These are phyloP conservation scores for Xerus inauris DNA, from an alignment of 2,113 vertebrate species.

Conservation along the genomic window DNA sequence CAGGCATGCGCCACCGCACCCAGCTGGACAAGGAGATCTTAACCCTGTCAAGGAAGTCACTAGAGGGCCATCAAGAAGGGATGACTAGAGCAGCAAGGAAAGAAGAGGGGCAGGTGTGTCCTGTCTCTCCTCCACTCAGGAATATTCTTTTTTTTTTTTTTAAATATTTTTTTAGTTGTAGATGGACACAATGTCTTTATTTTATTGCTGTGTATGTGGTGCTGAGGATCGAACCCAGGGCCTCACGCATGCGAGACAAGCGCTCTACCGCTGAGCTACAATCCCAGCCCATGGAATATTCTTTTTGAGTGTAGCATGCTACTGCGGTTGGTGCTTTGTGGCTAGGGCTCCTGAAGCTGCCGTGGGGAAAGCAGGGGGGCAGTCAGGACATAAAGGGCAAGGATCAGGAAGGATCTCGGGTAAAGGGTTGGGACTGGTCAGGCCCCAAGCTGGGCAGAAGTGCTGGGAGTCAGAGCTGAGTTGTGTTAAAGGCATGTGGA, in stretches of 20 bases:
- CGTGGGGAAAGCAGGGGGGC: neutral
- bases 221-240: too few relatives aligned
- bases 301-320: neutral
- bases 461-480: neutral
- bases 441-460: neutral
- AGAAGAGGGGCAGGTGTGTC: neutral
- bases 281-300: too few relatives aligned
- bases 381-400: neutral
- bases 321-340: neutral
- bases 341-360: neutral
- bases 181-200: too few relatives aligned
- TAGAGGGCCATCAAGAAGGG: neutral
- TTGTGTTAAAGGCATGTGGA: fast-evolving
- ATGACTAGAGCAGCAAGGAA: neutral
- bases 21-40: too few relatives aligned
- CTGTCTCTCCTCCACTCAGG: neutral
- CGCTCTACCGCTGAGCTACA: too few relatives aligned
- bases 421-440: neutral
- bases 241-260: too few relatives aligned
- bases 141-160: neutral
- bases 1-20: too few relatives aligned
- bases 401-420: neutral
- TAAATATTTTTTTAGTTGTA: too few relatives aligned
- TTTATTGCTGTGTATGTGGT: too few relatives aligned
- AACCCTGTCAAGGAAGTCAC: neutral